Percentiles rank a stretch among this genome's conserved stretches.
phyloP scores from a whole-genome alignment of 2,888 invertebrate species.

The Drosophila nr. medialis region DNA sequence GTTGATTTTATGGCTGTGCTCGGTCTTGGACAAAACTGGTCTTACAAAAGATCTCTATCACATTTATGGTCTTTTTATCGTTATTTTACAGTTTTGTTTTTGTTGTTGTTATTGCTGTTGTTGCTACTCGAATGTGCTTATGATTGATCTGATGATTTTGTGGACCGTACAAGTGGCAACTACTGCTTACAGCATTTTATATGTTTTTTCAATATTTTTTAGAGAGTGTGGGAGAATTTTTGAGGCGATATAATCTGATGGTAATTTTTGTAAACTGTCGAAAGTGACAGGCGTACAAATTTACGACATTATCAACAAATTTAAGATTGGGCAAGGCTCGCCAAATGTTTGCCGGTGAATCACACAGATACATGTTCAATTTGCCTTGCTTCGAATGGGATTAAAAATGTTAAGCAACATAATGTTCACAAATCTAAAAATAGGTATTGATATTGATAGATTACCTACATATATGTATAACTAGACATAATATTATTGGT shows the following conservation, averaged over 20 bases:
- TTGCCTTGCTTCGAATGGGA: not conserved
- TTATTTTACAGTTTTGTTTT: constrained; percentile 51
- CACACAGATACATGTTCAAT: not conserved
- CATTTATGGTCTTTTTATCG: constrained; percentile 73
- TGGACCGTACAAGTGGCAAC: constrained; percentile 64
- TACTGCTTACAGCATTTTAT: constrained; percentile 48
- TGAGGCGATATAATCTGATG: constrained; percentile 61
- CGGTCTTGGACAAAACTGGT: constrained; percentile 64
- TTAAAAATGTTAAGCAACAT: not conserved
- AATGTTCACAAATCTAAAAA: not conserved
- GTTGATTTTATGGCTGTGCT: constrained; percentile 52
- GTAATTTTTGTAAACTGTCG: constrained; percentile 68
- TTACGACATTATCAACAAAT: constrained; percentile 39
- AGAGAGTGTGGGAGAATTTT: constrained; percentile 79
- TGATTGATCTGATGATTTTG: constrained; percentile 77
- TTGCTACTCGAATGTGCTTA: constrained; percentile 51
- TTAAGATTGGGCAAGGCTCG: constrained; percentile 27
- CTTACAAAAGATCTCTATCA: constrained; percentile 76
- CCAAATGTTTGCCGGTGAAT: constrained; percentile 1
- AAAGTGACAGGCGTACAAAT: constrained; percentile 69
- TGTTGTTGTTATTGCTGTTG: constrained; percentile 2
- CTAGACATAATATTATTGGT: not conserved
- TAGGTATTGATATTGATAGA: not conserved
- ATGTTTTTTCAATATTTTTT: constrained; percentile 14
- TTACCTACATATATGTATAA: not conserved